Evolutionary conservation across 2,113 vertebrate genomes (phyloP).

Genomic region (Phrynosoma platyrhinos): DNA sequence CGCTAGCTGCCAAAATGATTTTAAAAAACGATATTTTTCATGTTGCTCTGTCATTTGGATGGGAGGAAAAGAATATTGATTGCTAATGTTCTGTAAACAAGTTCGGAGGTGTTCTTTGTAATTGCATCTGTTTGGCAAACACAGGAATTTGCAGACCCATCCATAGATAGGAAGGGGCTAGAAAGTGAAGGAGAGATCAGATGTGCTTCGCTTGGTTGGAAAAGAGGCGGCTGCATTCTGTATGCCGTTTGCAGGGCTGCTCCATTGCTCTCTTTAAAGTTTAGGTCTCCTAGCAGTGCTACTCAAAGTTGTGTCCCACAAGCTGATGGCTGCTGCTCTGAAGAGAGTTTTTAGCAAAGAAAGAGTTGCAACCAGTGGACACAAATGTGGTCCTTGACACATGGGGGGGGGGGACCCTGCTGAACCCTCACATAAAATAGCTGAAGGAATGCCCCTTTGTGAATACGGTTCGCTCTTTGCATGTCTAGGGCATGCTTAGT

Average conservation of each 20-base stretch:
- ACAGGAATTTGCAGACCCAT: not conserved
- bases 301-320: too few species aligned
- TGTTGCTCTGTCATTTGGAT: constrained; percentile 34
- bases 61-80: constrained; percentile 7
- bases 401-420: too few species aligned
- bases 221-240: too few species aligned
- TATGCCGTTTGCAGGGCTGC: fast-evolving
- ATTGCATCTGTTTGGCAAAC: constrained; percentile 35
- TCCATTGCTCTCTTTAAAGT: not conserved
- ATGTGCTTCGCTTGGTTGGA: not conserved
- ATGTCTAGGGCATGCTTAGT: too few species aligned
- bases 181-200: not conserved
- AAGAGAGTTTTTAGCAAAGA: too few species aligned
- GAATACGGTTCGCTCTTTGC: too few species aligned
- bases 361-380: too few species aligned
- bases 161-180: not conserved
- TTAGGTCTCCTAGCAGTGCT: too few species aligned
- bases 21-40: constrained; percentile 39
- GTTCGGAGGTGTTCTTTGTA: not conserved
- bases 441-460: too few species aligned
- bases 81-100: constrained; percentile 39
- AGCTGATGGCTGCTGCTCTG: too few species aligned
- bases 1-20: constrained; percentile 40
- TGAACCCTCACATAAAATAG: too few species aligned
- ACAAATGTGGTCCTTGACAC: too few species aligned